These are phyloP conservation scores for Aix galericulata DNA, from an alignment of 2,113 vertebrate genomes.

Conservation along the genomic window DNA sequence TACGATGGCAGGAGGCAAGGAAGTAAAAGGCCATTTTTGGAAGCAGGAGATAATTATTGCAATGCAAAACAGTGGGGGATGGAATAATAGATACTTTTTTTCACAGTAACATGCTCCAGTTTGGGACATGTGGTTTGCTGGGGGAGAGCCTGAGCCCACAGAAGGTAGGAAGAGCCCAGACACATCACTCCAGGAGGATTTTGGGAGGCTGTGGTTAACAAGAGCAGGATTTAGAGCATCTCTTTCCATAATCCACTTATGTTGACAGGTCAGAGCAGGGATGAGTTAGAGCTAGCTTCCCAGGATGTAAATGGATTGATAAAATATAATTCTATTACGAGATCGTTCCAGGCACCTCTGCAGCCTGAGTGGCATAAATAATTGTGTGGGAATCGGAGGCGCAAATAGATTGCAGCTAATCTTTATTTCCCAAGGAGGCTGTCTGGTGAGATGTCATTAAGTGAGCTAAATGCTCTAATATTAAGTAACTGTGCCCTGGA, in stretches of 20 bases:
- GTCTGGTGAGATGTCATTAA: not conserved
- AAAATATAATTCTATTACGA: conserved; percentile 23
- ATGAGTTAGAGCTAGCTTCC: not conserved
- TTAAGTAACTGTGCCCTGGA: not conserved
- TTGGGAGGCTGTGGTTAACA: not conserved
- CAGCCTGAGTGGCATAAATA: not conserved
- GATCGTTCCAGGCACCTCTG: not conserved
- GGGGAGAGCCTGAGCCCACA: too few species aligned
- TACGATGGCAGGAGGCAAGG: not conserved
- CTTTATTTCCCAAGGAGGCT: not conserved
- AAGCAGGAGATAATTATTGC: not conserved
- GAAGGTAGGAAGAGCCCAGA: not conserved
- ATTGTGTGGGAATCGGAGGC: not conserved
- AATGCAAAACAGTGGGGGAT: not conserved
- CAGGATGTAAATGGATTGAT: not conserved
- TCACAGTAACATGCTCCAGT: not conserved
- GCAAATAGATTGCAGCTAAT: not conserved
- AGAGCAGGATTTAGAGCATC: not conserved
- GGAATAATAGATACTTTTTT: not conserved
- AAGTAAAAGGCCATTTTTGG: not conserved
- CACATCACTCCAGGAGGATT: not conserved
- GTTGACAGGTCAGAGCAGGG: not conserved
- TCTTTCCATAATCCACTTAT: not conserved
- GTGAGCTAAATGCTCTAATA: not conserved
- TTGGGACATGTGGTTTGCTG: not conserved